phyloP scores from a whole-genome alignment of 2,797 vertebrate genomes.

The Spatula versicolor region DNA sequence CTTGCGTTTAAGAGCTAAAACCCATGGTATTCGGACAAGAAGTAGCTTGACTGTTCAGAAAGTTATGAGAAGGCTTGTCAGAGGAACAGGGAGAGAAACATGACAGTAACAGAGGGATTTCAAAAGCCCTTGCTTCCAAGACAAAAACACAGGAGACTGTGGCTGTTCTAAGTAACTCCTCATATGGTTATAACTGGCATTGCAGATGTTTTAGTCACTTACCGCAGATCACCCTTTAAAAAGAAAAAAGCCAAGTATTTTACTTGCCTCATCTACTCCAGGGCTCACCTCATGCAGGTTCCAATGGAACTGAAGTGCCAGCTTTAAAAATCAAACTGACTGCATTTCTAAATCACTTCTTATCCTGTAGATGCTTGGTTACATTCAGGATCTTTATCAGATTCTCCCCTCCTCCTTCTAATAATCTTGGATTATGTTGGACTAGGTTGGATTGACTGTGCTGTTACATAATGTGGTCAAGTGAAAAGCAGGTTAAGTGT shows the following conservation, averaged over 20 bases:
- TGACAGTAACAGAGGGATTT: background rate
- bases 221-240: background rate
- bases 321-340: background rate
- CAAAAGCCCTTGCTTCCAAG: background rate
- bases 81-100: background rate
- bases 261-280: background rate
- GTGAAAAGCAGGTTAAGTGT: background rate
- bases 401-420: conserved; percentile 3
- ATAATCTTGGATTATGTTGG: conserved; percentile 11
- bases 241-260: background rate
- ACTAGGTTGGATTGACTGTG: background rate
- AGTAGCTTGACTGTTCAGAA: background rate
- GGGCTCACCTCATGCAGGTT: background rate
- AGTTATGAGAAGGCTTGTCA: background rate
- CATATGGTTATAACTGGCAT: background rate
- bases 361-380: background rate
- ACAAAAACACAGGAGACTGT: background rate
- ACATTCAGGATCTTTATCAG: background rate
- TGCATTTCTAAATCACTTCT: background rate
- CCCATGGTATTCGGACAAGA: background rate
- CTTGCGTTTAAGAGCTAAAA: background rate
- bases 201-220: background rate
- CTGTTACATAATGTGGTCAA: conserved; percentile 2
- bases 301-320: background rate
- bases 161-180: background rate